A percentile compares a stretch with the other conserved stretches of the same genome.
These are phyloP conservation scores for Schizaphis graminum DNA, from an alignment of 2,888 invertebrate genomes.

Conservation along the genomic window DNA sequence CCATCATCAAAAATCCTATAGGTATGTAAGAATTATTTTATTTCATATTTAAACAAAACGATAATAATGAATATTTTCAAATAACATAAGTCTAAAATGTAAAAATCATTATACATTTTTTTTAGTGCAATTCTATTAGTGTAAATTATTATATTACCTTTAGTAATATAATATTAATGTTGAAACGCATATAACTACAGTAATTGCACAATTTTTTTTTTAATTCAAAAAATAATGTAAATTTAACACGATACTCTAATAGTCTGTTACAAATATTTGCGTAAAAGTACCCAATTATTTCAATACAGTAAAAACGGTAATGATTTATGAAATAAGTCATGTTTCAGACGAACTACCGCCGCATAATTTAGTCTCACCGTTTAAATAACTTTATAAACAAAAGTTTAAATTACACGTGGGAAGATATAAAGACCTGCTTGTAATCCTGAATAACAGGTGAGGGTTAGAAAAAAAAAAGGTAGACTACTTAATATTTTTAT, in stretches of 20 bases:
- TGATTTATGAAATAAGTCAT: background rate
- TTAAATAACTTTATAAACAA: constrained; percentile 25
- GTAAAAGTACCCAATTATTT: background rate
- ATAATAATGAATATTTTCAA: background rate
- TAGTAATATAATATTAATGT: background rate
- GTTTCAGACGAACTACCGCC: background rate
- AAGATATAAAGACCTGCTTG: constrained; percentile 6
- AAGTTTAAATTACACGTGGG: constrained; percentile 38
- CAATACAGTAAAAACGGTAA: background rate
- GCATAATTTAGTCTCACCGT: background rate
- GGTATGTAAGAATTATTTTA: background rate
- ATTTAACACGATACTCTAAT: background rate
- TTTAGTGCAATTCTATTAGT: background rate
- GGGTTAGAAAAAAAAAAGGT: constrained; percentile 9
- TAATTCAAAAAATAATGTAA: background rate
- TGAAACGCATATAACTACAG: background rate
- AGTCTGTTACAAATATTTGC: background rate
- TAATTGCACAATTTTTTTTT: background rate
- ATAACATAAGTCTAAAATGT: background rate
- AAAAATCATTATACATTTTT: background rate
- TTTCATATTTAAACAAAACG: background rate
- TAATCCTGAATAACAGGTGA: constrained; percentile 33
- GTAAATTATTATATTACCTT: no score
- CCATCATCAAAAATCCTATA: background rate
- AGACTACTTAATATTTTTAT: constrained; percentile 55